phyloP scores from a whole-genome alignment of 2,797 vertebrate species.

The Cyclopterus lumpus region DNA sequence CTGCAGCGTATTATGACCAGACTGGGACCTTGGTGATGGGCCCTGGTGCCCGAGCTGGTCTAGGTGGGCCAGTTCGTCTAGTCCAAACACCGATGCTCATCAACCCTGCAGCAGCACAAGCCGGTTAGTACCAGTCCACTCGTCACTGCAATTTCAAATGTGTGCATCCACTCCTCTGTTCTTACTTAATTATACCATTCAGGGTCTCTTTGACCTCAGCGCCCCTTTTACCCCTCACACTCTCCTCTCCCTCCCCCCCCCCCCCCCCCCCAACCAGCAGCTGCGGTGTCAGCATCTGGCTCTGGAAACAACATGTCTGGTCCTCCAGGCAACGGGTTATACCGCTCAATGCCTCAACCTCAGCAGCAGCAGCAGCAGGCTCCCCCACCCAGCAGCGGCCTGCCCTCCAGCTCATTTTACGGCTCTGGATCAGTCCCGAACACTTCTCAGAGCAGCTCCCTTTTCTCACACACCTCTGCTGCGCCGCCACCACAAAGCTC shows the following conservation, averaged over 20 bases:
- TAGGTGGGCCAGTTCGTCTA: slow-evolving; percentile 93
- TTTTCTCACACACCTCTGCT: slow-evolving; percentile 95
- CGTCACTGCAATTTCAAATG: background rate
- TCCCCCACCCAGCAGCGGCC: slow-evolving; percentile 88
- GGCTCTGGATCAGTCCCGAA: slow-evolving; percentile 91
- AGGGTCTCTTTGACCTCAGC: background rate
- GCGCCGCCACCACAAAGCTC: slow-evolving; percentile 90
- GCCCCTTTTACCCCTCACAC: background rate
- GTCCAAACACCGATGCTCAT: slow-evolving; percentile 96
- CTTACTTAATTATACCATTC: background rate
- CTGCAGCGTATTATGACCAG: slow-evolving; percentile 98
- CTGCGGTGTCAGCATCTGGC: slow-evolving; percentile 92
- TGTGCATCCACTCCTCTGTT: background rate
- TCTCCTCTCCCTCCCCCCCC: background rate
- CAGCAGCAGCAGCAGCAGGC: slow-evolving; percentile 88
- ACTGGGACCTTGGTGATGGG: slow-evolving; percentile 96
- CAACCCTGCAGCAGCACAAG: slow-evolving; percentile 95
- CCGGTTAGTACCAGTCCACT: slow-evolving; percentile 82
- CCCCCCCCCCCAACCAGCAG: slow-evolving; percentile 66
- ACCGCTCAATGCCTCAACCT: slow-evolving; percentile 92
- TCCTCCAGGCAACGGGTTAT: slow-evolving; percentile 91
- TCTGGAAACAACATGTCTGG: slow-evolving; percentile 92
- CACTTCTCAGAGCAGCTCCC: slow-evolving; percentile 96
- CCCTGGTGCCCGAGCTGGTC: slow-evolving; percentile 92
- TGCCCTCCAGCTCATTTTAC: slow-evolving; percentile 96